Base-by-base conservation (phyloP, 2,888 invertebrate genomes). In the Amphipyra berbera region DNA sequence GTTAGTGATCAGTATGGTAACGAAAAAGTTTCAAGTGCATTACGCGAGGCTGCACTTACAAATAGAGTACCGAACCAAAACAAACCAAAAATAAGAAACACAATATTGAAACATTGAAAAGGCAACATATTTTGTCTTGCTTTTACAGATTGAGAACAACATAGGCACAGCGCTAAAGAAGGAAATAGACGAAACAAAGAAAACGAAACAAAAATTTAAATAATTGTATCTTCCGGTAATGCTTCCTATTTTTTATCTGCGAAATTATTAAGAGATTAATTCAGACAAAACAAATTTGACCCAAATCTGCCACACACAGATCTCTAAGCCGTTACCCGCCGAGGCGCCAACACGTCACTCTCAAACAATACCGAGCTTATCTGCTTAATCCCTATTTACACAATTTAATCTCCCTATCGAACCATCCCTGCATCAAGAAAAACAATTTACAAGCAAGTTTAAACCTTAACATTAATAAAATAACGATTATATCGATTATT, bases 301-400 rank as follows among this genome's bases (percentile, higher is more conserved):
- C 86, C 81, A 87, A 88, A 89, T 88, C 84, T 84, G 88, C 89
- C 90, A 88, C 89, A 87, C 88, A 77, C 89, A 86, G 82, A 68
- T 74, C 74, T 63, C 49, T 80, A 73, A 75, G 65, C 79, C 82
- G 81, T 80, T 78, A 79, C 73, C 72, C 75, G 81, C 67, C 77
- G 73, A 82, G 92, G 92, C 92, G 93, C 90, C 93, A 88, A 82
- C 88, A 82, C 90, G 88, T 89, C 90, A 91, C 88, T 82, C 73
- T 79, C 87, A 88, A 88, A 93, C 93, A 94, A 94, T 89, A 79
- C 82, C 76, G 71, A 61, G 91, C 91, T 94, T 93, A 94, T 91
- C 94, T 93, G 79, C 86, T 87, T 94, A 95, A 95, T 94, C 94
- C 93, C 86, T 94, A 90, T 94, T 95, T 94, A 94, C 92, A 93